A percentile compares a stretch with the other conserved stretches of the same genome.
phyloP scores from a whole-genome alignment of 53 echinoderm and acorn worm species.

The Actinopyga echinites region DNA sequence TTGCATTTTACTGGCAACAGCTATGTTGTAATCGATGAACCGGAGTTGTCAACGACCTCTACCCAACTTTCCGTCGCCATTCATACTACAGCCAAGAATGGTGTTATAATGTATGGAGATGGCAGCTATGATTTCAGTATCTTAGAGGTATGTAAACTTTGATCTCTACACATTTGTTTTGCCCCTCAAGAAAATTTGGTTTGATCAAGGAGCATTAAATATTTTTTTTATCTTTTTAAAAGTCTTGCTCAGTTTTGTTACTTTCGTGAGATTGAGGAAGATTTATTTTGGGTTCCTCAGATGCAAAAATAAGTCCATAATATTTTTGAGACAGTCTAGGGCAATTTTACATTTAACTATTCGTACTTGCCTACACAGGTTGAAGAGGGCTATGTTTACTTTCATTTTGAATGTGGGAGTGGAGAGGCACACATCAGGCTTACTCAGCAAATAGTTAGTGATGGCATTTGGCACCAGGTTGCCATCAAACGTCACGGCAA shows the following conservation, averaged over 20 bases:
- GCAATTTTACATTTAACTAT: too few species aligned
- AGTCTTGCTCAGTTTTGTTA: neutral
- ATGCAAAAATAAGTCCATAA: too few species aligned
- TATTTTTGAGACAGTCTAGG: too few species aligned
- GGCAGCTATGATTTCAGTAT: slow-evolving; percentile 81
- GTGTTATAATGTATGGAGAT: slow-evolving; percentile 90
- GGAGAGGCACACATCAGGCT: slow-evolving; percentile 76
- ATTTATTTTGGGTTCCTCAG: too few species aligned
- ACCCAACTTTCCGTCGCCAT: slow-evolving; percentile 64
- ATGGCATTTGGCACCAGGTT: slow-evolving; percentile 90
- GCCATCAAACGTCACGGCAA: slow-evolving; percentile 68
- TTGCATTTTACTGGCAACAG: slow-evolving; percentile 82
- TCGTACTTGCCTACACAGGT: slow-evolving; percentile 72
- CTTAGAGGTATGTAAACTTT: slow-evolving; percentile 65
- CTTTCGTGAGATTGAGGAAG: too few species aligned
- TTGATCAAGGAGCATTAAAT: too few species aligned
- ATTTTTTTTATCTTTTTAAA: neutral
- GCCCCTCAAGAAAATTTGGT: too few species aligned
- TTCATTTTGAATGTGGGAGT: slow-evolving; percentile 82
- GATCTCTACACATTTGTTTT: neutral
- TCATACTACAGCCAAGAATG: slow-evolving; percentile 64
- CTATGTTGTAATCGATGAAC: slow-evolving; percentile 61
- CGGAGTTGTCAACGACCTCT: slow-evolving; percentile 68
- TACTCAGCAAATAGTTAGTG: slow-evolving; percentile 70
- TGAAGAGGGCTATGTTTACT: slow-evolving; percentile 68